A percentile compares a stretch with the other conserved stretches of the same genome.
phyloP scores from a whole-genome alignment of 2,888 invertebrate species.

The Epirrita christyi region DNA sequence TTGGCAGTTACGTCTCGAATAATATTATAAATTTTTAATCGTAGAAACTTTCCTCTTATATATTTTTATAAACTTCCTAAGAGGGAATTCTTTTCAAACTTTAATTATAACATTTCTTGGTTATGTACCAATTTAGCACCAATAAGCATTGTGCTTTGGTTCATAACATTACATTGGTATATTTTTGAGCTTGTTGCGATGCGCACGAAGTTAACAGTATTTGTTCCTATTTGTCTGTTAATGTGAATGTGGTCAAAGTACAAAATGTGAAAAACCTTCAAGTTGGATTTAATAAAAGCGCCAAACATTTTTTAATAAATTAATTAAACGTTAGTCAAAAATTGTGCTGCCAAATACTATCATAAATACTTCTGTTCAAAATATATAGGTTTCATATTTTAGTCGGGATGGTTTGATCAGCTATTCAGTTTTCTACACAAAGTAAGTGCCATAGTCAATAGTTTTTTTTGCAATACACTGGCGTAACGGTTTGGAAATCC shows the following conservation, averaged over 20 bases:
- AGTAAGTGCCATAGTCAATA: not conserved
- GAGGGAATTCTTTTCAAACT: constrained; percentile 59
- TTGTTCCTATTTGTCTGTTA: not conserved
- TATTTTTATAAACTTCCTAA: constrained; percentile 16
- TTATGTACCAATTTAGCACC: constrained; percentile 48
- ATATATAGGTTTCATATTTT: not conserved
- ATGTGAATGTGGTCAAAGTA: not conserved
- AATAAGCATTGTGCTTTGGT: constrained; percentile 32
- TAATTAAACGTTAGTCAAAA: constrained; percentile 10
- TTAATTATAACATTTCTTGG: constrained; percentile 37
- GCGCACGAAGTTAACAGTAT: not conserved
- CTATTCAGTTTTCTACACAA: not conserved
- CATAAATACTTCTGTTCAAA: constrained; percentile 2
- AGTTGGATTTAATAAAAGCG: constrained; percentile 1
- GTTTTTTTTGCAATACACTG: constrained; percentile 9
- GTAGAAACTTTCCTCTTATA: constrained; percentile 3
- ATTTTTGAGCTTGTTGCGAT: constrained; percentile 22
- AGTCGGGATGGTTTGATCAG: not conserved
- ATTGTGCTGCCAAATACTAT: constrained; percentile 16
- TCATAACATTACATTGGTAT: constrained; percentile 4
- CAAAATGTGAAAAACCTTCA: not conserved
- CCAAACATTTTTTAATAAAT: constrained; percentile 9
- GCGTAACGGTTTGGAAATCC: not conserved
- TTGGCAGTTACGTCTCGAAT: constrained; percentile 42
- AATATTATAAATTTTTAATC: constrained; percentile 20